Conservation (phyloP, 2,797 vertebrate species). For the Macropus fuliginosus region DNA sequence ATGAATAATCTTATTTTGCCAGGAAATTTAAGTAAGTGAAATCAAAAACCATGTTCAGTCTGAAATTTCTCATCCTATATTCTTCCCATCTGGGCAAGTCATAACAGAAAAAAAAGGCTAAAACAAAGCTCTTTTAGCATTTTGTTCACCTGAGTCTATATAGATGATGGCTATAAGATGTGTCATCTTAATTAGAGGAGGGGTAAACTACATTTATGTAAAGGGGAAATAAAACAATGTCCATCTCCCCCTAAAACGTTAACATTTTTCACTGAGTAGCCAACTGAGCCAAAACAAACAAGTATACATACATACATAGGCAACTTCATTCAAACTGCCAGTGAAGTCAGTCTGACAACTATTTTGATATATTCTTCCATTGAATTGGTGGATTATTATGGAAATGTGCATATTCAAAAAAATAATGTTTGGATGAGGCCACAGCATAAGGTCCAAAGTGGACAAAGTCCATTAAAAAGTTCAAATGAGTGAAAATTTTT, state of each 20-base stretch:
- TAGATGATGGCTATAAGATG: constrained; percentile 46
- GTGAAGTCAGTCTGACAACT: not conserved
- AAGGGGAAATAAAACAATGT: not conserved
- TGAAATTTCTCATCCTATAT: constrained; percentile 54
- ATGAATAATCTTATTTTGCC: constrained; percentile 58
- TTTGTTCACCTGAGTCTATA: constrained; percentile 6
- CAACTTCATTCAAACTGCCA: not conserved
- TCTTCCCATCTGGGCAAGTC: constrained; percentile 52
- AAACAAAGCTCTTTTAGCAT: not conserved
- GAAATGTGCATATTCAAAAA: not conserved
- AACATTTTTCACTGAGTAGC: not conserved
- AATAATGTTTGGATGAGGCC: not conserved
- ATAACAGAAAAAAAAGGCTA: constrained; percentile 21
- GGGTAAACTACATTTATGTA: not conserved
- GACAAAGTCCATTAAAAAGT: not conserved
- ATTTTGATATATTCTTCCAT: not conserved
- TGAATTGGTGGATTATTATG: not conserved
- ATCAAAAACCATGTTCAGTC: constrained; percentile 56
- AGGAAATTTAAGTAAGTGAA: constrained; percentile 58
- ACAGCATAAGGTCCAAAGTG: not conserved
- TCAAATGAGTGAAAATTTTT: constrained; percentile 10
- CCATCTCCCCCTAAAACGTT: not conserved
- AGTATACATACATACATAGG: not conserved
- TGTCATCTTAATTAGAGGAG: constrained; percentile 48
- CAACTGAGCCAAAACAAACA: not conserved